These are phyloP conservation scores for Maniola hyperantus DNA, from an alignment of 2,888 invertebrate species.

Conservation along the genomic window DNA sequence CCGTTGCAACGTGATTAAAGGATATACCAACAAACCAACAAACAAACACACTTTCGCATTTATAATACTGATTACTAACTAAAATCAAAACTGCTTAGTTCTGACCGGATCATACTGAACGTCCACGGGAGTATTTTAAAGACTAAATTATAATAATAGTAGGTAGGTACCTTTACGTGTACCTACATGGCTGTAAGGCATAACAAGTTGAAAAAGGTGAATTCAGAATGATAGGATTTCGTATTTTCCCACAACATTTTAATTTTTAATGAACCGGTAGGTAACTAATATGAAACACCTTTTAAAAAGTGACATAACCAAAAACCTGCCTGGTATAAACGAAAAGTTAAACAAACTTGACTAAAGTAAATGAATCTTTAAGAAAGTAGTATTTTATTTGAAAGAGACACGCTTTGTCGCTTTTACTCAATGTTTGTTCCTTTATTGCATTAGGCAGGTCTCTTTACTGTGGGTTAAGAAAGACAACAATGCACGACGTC, in stretches of 20 bases:
- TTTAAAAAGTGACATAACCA: conserved; percentile 37
- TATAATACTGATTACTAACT: no score
- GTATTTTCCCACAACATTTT: conserved; percentile 1
- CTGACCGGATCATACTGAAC: no score
- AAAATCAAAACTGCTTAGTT: no score
- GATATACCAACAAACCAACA: no score
- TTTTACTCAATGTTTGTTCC: conserved; percentile 47
- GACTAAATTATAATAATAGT: no score
- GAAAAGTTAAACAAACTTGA: conserved; percentile 50
- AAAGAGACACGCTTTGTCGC: conserved; percentile 50
- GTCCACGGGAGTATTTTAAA: no score
- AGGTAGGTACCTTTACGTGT: no score
- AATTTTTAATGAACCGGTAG: background rate
- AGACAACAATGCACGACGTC: background rate
- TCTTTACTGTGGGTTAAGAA: background rate
- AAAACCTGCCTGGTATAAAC: conserved; percentile 32
- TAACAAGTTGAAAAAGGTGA: background rate
- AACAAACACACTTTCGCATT: no score
- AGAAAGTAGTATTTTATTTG: conserved; percentile 56
- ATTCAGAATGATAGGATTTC: background rate
- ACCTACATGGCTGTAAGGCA: background rate
- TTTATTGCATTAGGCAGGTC: conserved; percentile 28
- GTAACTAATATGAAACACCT: conserved; percentile 8
- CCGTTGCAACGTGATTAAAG: no score
- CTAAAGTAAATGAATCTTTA: conserved; percentile 56